phyloP scores from a whole-genome alignment of 2,888 invertebrate genomes.

The Coelinius sp. region DNA sequence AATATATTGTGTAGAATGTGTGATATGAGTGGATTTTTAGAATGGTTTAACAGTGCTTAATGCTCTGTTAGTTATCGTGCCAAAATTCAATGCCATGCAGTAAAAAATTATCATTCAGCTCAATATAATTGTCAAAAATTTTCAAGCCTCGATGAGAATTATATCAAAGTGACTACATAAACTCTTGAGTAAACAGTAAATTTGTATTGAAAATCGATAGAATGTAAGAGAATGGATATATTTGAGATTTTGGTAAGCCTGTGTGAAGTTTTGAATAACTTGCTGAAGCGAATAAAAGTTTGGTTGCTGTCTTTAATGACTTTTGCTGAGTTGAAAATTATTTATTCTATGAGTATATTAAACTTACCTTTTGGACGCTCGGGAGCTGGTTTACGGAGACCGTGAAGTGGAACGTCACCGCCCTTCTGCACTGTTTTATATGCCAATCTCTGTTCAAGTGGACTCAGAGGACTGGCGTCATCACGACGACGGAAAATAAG shows the following conservation, averaged over 20 bases:
- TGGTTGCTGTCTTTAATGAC: slow-evolving; percentile 11
- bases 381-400: slow-evolving; percentile 92
- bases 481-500: slow-evolving; percentile 86
- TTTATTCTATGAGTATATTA: not conserved
- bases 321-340: slow-evolving; percentile 18
- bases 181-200: not conserved
- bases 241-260: slow-evolving; percentile 5
- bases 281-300: slow-evolving; percentile 31
- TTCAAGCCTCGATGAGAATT: slow-evolving; percentile 1
- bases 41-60: not conserved
- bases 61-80: not conserved
- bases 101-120: slow-evolving; percentile 36
- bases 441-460: slow-evolving; percentile 86
- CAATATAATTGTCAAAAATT: slow-evolving; percentile 26
- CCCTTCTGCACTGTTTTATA: slow-evolving; percentile 93
- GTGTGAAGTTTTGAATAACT: not conserved
- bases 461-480: slow-evolving; percentile 79
- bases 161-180: not conserved
- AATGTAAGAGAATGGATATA: not conserved
- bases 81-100: slow-evolving; percentile 33
- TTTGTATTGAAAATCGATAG: not conserved
- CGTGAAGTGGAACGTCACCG: slow-evolving; percentile 94
- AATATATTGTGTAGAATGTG: slow-evolving; percentile 1
- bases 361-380: slow-evolving; percentile 82
- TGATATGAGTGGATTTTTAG: slow-evolving; percentile 11